Base-by-base conservation (phyloP, 1,140 invertebrate species). In the Drusus annulatus region DNA sequence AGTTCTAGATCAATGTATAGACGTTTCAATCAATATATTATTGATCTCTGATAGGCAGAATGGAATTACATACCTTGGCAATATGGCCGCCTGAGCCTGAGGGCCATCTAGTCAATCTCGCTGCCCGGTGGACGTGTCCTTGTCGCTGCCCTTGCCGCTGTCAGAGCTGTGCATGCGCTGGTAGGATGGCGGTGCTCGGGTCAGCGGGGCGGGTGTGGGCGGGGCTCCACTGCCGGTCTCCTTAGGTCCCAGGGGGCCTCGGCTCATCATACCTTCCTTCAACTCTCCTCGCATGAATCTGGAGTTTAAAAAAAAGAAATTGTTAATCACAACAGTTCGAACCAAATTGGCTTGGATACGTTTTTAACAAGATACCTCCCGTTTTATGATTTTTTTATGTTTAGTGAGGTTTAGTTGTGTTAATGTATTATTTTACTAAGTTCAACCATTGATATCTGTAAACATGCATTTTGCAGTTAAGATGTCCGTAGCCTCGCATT, bases 121-220 rank as follows among this genome's bases (percentile, higher is more conserved):
- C 65, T 3, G 62, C 36, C 81, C 80, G 28, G 69, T 81, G 10
- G 78, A 50, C 76, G 83, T 69, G 78, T 94, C 93, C 86, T 95
- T 95, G 83, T 95, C 94, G 76, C 92, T 94, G 25, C 92, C 91
- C 82, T 94, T 93, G 78, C 90, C 93, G 81, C 92, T 93, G 85
- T 97, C 95, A 84, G 94, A 96, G 86, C 95, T 96, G 86, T 94
- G 94, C 92, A 96, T 96, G 81, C 95, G 91, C 85, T 96, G 95
- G 88, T 95, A 97, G 84, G 89, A 93, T 0, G 94, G 94, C 17
- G 93, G 92, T 63, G 92, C 93, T 83, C 92, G 90, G 7, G 87
- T 90, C 75, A 93, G 90, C 65, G 88, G 87, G 1, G 92, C 93
- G 15, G 92, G 90, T n/a, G 93, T 94, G 25, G 93, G 91, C 1